A percentile compares a stretch with the other conserved stretches of the same genome.
Evolutionary conservation across 2,113 vertebrate species (phyloP).

Genomic region (Siphamia tubifer): DNA sequence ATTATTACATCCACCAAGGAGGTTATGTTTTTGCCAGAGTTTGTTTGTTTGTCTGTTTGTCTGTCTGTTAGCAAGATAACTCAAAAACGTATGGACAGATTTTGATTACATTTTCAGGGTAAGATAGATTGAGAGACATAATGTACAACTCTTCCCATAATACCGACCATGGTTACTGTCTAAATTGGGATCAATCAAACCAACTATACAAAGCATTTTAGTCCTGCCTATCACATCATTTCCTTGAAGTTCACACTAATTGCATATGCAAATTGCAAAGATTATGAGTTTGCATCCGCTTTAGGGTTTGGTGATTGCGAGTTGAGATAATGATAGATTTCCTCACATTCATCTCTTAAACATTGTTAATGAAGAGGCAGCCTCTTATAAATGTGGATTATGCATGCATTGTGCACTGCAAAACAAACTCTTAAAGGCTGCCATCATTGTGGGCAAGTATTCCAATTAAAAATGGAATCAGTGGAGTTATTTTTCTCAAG

Average conservation of each 20-base stretch:
- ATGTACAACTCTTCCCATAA: background rate
- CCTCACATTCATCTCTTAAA: conserved; percentile 51
- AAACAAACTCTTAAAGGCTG: conserved; percentile 40
- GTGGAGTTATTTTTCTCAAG: conserved; percentile 10
- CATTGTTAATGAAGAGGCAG: conserved; percentile 61
- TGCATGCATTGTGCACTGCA: conserved; percentile 35
- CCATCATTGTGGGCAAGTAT: conserved; percentile 37
- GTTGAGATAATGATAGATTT: conserved; percentile 60
- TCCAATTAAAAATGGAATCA: conserved; percentile 34
- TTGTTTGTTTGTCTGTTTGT: too few species aligned
- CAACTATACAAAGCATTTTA: conserved; percentile 28
- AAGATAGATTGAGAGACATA: background rate
- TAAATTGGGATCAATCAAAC: conserved; percentile 38
- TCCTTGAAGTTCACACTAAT: conserved; percentile 63
- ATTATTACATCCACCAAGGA: too few species aligned
- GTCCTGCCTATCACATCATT: conserved; percentile 58
- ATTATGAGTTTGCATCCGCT: conserved; percentile 49
- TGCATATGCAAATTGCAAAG: conserved; percentile 69
- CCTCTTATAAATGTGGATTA: conserved; percentile 54
- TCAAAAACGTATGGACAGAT: too few species aligned
- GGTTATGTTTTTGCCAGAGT: too few species aligned
- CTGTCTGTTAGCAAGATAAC: too few species aligned
- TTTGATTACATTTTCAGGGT: too few species aligned
- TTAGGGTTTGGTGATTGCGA: conserved; percentile 64
- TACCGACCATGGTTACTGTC: background rate